Evolutionary conservation across 2,888 invertebrate species (phyloP), one percentile per base, ranked within the genome.

Genomic region (Carterocephalus palaemon): DNA sequence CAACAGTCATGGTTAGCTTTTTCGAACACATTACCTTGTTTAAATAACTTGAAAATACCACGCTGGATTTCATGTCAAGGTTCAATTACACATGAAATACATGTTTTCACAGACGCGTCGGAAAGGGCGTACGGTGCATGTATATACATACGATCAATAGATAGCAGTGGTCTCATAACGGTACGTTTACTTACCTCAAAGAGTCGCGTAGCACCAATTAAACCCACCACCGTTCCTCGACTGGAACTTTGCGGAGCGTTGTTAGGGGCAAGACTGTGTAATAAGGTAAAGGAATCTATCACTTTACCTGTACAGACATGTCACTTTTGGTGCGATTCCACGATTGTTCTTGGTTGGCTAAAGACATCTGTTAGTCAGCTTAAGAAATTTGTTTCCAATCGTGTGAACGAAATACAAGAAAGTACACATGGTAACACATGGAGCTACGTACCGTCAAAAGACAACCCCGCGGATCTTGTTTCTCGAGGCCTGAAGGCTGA

Each of bases 381-480:
- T 6, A 49, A 46, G 16, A 28, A 17, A 2, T 51, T 46, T 31
- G 47, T 51, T 13, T 16, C 26, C 5, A 40, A 51, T 38, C 15
- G 48, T 4, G 43, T 51, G 3, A 15, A 8, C 12, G 49, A 51
- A 10, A 51, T 53, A 23, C 49, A 43, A 8, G 48, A 50, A 13
- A 12, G 6, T 12, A 38, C 46, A 3, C 4, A 4, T 4, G 36
- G 31, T 20, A 10, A 26, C 17, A 24, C 8, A 9, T 54, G 52
- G 54, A 23, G 37, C 9, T 47, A 50, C 23, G 50, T 52, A 4
- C 53, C 52, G 13, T 47, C 56, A 1, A 32, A 37, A 7, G 47
- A 49, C 3, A 56, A 53, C 24, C 54, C 49, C 2, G 54, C 49
- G 2, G 52, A 54, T 22, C 39, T 49, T 2, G 34, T 46, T 37